phyloP scores from a whole-genome alignment of 2,888 invertebrate species.

The Palloptera scutellata region DNA sequence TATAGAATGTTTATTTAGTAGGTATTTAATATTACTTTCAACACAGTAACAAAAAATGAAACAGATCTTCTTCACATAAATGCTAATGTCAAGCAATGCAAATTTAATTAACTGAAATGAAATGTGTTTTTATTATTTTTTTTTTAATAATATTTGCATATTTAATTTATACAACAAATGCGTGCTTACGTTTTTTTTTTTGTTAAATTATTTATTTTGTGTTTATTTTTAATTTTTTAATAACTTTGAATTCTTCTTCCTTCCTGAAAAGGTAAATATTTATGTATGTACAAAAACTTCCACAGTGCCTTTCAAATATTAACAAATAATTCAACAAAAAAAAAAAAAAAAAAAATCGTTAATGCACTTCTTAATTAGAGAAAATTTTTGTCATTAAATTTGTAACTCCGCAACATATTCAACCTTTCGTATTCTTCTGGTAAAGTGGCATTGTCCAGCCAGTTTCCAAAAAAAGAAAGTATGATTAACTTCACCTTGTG shows the following conservation, averaged over 20 bases:
- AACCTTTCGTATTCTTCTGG: too few species aligned
- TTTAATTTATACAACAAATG: neutral
- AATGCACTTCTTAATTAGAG: neutral
- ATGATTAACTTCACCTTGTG: too few species aligned
- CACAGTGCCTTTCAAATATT: neutral
- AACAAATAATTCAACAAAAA: too few species aligned
- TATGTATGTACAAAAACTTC: neutral
- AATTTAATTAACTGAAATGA: neutral
- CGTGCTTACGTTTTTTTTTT: neutral
- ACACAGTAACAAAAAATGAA: neutral
- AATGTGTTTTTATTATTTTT: neutral
- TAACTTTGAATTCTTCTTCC: too few species aligned
- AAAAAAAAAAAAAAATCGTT: neutral
- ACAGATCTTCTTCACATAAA: neutral
- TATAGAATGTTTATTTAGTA: neutral
- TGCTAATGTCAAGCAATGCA: neutral
- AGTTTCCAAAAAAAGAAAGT: too few species aligned
- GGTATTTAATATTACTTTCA: neutral
- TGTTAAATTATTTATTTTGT: neutral
- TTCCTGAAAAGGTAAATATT: too few species aligned
- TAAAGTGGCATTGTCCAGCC: too few species aligned
- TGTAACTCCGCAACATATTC: too few species aligned
- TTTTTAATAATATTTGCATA: neutral
- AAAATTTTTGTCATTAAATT: neutral
- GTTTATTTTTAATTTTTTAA: neutral